Base-by-base conservation (phyloP, 1,140 invertebrate genomes). In the Drosophila azteca region DNA sequence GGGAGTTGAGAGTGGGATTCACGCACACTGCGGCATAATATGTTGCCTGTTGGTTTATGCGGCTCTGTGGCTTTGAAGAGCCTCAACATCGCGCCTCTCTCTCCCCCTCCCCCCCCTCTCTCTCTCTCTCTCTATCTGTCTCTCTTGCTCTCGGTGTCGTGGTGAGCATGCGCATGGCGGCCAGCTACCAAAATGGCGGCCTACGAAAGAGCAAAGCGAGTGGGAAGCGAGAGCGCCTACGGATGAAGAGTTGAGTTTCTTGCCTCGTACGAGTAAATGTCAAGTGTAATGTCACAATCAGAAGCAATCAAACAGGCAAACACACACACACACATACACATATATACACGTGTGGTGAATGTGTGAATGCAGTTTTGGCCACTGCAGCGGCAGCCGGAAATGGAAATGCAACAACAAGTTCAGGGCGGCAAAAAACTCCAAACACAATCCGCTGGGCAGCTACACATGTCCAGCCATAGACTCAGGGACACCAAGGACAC, bases 221-320 rank as follows among this genome's bases (percentile, higher is more conserved):
- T 57, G 8, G 22, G 24, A 46, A 44, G 26, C 48, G 29, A 60
- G 26, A 50, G 45, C n/a, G 35, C 24, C 6, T 49, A 41, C 31
- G 35, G 17, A n/a, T 46, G 24, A 57, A 60, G 74, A 75, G 71
- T 50, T 48, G 63, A 67, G 72, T 45, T 64, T 50, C 62, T 59
- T 57, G 81, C 77, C 17, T 20, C 82, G 82, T 39, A 5, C 11
- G 35, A 39, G 35, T 85, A 90, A 89, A 90, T 90, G 89, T 90
- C 89, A 90, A 90, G 89, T 90, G 89, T 90, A 90, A 90, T 90
- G 89, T 90, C 89, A 90, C 84, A 89, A 90, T 82, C 78, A 90
- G 81, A 71, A 79, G 76, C 77, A 85, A 85, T 82, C 78, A 90
- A 90, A 82, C 79, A 90, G 66, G 83, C 75, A 87, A 82, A 88